Base-by-base conservation (phyloP, 2,113 vertebrate genomes). In the Erythrocercus mccallii region DNA sequence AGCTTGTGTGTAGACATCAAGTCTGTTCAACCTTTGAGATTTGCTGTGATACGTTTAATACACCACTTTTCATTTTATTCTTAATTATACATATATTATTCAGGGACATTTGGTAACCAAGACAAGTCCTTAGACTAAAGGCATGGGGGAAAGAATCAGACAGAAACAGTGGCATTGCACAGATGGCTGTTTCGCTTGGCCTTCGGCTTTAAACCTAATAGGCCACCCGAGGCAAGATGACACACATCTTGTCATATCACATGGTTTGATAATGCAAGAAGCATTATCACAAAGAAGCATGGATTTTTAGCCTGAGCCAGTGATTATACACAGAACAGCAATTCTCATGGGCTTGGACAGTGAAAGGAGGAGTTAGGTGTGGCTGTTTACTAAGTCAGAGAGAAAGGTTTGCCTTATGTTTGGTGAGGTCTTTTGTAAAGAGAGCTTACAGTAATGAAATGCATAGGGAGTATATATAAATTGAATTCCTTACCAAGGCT, bases 121-220 rank as follows among this genome's bases (percentile, higher is more conserved):
- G 84, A 38, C 45, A 95, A 96, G 51, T 81, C 56, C 87, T 90
- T 90, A 37, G 62, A 93, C 51, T 54, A 82, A 64, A 80, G 47
- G 17, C 66, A 42, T 44, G 21, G 35, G 31, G 53, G 18, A 82
- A 90, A 37, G 40, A 72, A 92, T 92, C 73, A 90, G 62, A 58
- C 27, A 90, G 76, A 80, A 93, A 28, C 27, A 66, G 58, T 16
- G 83, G 30, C 60, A 86, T 62, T 11, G 89, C 72, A 93, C 91
- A 92, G 87, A 85, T 80, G 61, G 37, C 53, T 89, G 45, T 89
- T 84, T 82, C 22, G 13, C 45, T 88, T 73, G 89, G 87, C 93
- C 78, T 95, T 95, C 87, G 93, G 74, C 38, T 94, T 85, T 77
- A 73, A 90, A 80, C 33, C 30, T 94, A 90, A 77, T 54, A 85